phyloP scores from a whole-genome alignment of 1,140 invertebrate genomes.

The Drosophila persimilis region DNA sequence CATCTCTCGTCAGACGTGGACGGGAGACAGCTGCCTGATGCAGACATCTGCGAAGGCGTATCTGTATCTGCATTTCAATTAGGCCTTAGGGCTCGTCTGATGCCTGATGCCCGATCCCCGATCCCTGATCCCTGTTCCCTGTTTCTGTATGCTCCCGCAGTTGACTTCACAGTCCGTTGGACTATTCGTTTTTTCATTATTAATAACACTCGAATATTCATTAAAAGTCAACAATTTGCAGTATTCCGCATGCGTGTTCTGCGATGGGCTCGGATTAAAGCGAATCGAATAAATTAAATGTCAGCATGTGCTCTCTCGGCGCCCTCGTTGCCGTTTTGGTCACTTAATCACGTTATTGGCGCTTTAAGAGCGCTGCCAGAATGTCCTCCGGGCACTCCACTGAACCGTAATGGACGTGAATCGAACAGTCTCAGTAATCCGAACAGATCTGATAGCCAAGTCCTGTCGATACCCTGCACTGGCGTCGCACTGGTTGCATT shows the following conservation, averaged over 20 bases:
- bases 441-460: no score
- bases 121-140: no score
- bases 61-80: no score
- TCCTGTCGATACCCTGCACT: no score
- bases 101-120: no score
- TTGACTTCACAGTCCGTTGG: background rate
- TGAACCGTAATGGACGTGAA: background rate
- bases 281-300: slow-evolving; percentile 68
- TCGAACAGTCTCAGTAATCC: no score
- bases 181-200: slow-evolving; percentile 34
- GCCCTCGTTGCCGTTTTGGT: slow-evolving; percentile 17
- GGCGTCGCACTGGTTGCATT: no score
- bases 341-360: slow-evolving; percentile 66
- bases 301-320: slow-evolving; percentile 47
- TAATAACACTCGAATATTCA: slow-evolving; percentile 67
- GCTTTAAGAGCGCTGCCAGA: slow-evolving; percentile 16
- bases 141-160: no score
- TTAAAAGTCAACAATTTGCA: slow-evolving; percentile 49
- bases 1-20: slow-evolving; percentile 41
- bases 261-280: slow-evolving; percentile 11
- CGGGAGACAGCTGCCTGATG: no score
- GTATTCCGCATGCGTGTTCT: slow-evolving; percentile 9
- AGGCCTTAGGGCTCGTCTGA: no score
- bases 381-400: slow-evolving; percentile 21
- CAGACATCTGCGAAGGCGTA: no score